Evolutionary conservation across 2,888 invertebrate species (phyloP).

Genomic region (Charanyca ferruginea): DNA sequence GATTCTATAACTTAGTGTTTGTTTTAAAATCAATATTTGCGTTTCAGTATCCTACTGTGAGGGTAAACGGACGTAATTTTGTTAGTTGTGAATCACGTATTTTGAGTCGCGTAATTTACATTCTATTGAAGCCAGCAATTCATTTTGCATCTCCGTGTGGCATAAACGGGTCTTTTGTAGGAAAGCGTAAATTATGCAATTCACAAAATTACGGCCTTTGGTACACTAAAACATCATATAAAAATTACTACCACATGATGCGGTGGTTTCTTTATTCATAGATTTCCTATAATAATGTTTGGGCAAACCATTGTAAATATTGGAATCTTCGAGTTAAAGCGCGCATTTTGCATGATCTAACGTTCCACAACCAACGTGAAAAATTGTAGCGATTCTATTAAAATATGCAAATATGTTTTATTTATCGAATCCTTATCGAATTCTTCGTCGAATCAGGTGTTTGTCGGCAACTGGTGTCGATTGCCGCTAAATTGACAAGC

Average conservation of each 20-base stretch:
- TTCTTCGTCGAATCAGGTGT: slow-evolving; percentile 24
- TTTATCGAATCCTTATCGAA: slow-evolving; percentile 5
- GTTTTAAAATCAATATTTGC: too few relatives aligned
- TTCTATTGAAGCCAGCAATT: too few relatives aligned
- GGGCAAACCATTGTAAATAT: slow-evolving; percentile 36
- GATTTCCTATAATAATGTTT: slow-evolving; percentile 32
- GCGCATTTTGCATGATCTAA: slow-evolving; percentile 34
- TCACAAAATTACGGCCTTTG: too few relatives aligned
- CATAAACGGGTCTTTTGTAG: too few relatives aligned
- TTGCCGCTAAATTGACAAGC: slow-evolving; percentile 40
- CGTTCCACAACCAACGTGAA: slow-evolving; percentile 3
- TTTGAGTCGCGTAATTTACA: too few relatives aligned
- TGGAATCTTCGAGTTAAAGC: slow-evolving; percentile 13
- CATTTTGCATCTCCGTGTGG: too few relatives aligned
- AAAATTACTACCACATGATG: not conserved
- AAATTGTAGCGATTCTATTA: slow-evolving; percentile 7
- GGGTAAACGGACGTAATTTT: too few relatives aligned
- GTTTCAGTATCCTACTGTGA: too few relatives aligned
- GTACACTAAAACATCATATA: not conserved
- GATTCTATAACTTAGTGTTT: too few relatives aligned
- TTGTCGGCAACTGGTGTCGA: slow-evolving; percentile 17
- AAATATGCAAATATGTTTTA: slow-evolving; percentile 30
- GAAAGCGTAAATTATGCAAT: too few relatives aligned
- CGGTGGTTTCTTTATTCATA: not conserved
- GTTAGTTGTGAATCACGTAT: too few relatives aligned